Evolutionary conservation across 1,140 invertebrate species (phyloP).

Genomic region (Eurosta solidaginis): DNA sequence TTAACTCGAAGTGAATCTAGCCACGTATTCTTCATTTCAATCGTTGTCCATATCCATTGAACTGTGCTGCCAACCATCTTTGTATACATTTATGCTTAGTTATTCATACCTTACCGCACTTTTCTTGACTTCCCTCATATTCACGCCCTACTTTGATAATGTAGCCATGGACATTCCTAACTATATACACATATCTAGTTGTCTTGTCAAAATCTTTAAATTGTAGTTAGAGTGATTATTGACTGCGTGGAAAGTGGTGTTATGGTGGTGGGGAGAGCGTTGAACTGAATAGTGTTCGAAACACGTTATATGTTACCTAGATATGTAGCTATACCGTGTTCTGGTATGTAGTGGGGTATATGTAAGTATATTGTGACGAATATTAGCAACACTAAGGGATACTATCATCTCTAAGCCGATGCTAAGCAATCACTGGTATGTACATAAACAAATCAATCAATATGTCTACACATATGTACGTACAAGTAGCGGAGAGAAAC

Average conservation of each 20-base stretch:
- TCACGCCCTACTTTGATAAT: constrained; percentile 1
- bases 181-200: no score
- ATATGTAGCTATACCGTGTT: no score
- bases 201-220: constrained; percentile 23
- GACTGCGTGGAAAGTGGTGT: constrained; percentile 4
- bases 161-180: background rate
- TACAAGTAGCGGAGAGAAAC: no score
- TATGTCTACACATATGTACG: no score
- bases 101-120: background rate
- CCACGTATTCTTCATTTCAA: background rate
- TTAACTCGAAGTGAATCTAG: background rate
- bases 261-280: background rate
- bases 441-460: no score
- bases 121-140: background rate
- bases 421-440: no score
- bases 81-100: background rate
- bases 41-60: background rate
- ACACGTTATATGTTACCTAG: no score
- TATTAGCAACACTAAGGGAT: no score
- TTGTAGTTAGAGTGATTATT: constrained; percentile 23
- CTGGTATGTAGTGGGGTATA: no score
- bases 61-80: background rate
- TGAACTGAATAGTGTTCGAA: background rate
- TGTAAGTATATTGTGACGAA: no score
- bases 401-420: no score